Base-by-base conservation (phyloP, 1,140 invertebrate genomes). In the Lerema accius region DNA sequence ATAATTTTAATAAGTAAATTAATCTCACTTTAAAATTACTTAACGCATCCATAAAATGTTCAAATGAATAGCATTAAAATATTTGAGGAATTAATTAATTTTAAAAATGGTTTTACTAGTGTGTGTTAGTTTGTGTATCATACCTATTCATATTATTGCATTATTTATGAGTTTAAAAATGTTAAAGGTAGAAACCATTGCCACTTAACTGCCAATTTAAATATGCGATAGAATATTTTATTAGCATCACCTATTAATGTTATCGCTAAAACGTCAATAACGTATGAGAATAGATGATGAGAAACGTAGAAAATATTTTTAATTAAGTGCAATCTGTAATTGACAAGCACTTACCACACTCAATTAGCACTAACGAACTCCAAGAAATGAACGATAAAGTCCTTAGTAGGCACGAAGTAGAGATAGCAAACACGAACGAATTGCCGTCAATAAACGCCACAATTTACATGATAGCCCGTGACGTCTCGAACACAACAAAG, bases 391-490 rank as follows among this genome's bases (percentile, higher is more conserved):
- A 67, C 58, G 45, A 46, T 62, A 69, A 79, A 81, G 78, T 82
- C 79, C 79, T 80, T 79, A 74, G 71, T 55, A 72, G 73, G 69
- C 79, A 82, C 80, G 69, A 78, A 76, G 58, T 58, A 66, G 49
- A 69, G 61, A 63, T 67, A 53, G 76, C 72, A 46, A 75, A 74
- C 79, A 82, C 77, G 76, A 79, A 81, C 67, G 71, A 82, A 80
- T 82, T 74, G 74, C 71, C 70, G 73, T 76, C 75, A 68, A 82
- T 74, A 76, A 80, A 73, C 69, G 74, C 64, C 77, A 82, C 81
- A 84, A 83, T 76, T 80, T 82, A 85, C 81, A 84, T 80, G 71
- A 82, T 74, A 81, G 56, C 67, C 77, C 64, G 75, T 78, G 76
- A 83, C 71, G 73, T 75, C 59, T 78, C 67, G 73, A 76, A 74